Evolutionary conservation across 2,113 vertebrate genomes (phyloP).

Genomic region (Lichenostomus cassidix): DNA sequence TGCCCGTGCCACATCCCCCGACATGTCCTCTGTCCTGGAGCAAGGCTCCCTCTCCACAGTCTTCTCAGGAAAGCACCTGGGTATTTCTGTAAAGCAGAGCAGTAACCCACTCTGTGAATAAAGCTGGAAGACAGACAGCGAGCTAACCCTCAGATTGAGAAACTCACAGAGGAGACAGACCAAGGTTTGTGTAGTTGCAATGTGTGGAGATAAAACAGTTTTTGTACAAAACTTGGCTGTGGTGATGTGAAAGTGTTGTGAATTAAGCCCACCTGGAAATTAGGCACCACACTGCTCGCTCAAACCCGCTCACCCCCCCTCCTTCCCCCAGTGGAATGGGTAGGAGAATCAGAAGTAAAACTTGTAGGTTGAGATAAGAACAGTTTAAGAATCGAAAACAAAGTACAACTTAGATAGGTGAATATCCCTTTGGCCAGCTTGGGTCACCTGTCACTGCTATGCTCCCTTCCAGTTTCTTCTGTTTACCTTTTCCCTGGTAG

Average conservation of each 20-base stretch:
- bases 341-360: not conserved
- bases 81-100: not conserved
- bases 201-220: not conserved
- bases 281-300: not conserved
- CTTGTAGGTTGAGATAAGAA: not conserved
- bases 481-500: not conserved
- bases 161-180: not conserved
- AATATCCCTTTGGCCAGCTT: not conserved
- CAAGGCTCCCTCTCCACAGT: not conserved
- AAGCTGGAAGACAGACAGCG: not conserved
- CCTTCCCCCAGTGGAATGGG: not conserved
- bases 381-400: not conserved
- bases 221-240: not conserved
- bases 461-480: not conserved
- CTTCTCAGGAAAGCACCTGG: not conserved
- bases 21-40: not conserved
- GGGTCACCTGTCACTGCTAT: not conserved
- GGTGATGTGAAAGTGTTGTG: not conserved
- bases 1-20: accelerated
- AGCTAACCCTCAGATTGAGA: accelerated
- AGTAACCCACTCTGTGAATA: not conserved
- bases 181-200: not conserved
- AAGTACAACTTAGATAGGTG: not conserved
- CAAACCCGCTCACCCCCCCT: no score
- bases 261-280: not conserved